Conservation (phyloP, 2,888 invertebrate species). For the Ectemnius lituratus region DNA sequence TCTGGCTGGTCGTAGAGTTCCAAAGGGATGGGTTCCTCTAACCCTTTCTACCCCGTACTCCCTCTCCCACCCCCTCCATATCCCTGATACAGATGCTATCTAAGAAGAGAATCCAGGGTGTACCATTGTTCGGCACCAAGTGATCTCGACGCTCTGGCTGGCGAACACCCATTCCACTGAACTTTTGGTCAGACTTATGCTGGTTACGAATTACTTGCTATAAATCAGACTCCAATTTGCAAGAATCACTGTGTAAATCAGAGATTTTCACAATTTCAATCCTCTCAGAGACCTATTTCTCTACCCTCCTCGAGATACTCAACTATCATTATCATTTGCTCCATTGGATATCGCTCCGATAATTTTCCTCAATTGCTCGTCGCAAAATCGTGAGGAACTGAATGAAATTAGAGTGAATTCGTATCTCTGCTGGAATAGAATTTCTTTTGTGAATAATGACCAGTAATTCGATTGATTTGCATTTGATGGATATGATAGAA, state of each 20-base stretch:
- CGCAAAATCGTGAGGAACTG: too few relatives aligned
- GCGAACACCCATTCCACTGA: constrained; percentile 49
- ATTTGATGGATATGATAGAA: too few relatives aligned
- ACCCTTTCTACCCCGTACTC: constrained; percentile 48
- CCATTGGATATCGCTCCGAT: background rate
- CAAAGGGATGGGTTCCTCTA: constrained; percentile 51
- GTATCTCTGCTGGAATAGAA: too few relatives aligned
- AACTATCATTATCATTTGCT: background rate
- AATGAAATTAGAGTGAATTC: too few relatives aligned
- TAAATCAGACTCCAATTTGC: constrained; percentile 15
- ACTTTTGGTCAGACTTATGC: constrained; percentile 54
- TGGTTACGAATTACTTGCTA: constrained; percentile 37
- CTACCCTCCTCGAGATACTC: background rate
- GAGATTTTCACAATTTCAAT: too few relatives aligned
- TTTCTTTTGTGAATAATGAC: too few relatives aligned
- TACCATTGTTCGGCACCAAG: constrained; percentile 55
- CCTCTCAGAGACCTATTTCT: too few relatives aligned
- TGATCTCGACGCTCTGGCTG: constrained; percentile 58
- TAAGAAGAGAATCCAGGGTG: constrained; percentile 59
- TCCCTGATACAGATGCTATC: constrained; percentile 62
- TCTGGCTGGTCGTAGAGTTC: constrained; percentile 41
- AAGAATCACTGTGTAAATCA: too few relatives aligned
- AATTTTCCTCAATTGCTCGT: too few relatives aligned
- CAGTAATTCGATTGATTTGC: too few relatives aligned
- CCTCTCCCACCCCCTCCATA: constrained; percentile 23